Evolutionary conservation across 92 coral and sea anemone species (phyloP), one percentile per base, ranked within the genome.

Genomic region (Pocillopora grandis): DNA sequence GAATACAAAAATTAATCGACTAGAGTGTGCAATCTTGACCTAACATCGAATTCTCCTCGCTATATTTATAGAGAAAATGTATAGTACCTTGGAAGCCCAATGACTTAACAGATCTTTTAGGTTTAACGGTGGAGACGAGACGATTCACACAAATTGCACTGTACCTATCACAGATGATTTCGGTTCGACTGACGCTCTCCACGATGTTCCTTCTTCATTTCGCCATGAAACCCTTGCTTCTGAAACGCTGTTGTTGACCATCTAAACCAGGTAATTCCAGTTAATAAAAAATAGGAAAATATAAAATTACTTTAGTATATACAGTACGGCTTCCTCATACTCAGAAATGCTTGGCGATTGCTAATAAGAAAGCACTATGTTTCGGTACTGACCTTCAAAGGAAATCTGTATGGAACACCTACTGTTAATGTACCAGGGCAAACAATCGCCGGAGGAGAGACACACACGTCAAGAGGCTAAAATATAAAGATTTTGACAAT

Each of bases 181-280:
- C 33, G 98, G 98, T 35, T 93, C 87, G 36, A 93, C 87, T 20
- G 78, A 80, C 57, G 94, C 76, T 69, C 79, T 78, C 66, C 94
- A 85, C 4, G 79, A 85, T 1, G 88, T 71, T 10, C 84, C 84
- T 27, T 68, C 86, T 13, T 91, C 58, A 27, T 79, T 85, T 58
- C 93, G 70, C 99, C 99, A 97, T 20, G 83, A 72, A 76, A 90
- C 90, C 58, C 71, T 67, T 65, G 90, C 92, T 62, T 88, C 92
- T 5, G 99, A 97, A 10, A 89, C 91, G 73, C 99, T 97, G 62
- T 89, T 85, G 75, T 97, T 97, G 5, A 81, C 87, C 78, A 95
- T 91, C 99, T 97, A 55, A 77, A 74, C 16, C 69, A 59, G 17
- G 19, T 15, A 69, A 69, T 19, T 15, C 12, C 7, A 18, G 37